Evolutionary conservation across 2,113 vertebrate species (phyloP), one percentile per base, ranked within the genome.

Genomic region (Indicator maculatus): DNA sequence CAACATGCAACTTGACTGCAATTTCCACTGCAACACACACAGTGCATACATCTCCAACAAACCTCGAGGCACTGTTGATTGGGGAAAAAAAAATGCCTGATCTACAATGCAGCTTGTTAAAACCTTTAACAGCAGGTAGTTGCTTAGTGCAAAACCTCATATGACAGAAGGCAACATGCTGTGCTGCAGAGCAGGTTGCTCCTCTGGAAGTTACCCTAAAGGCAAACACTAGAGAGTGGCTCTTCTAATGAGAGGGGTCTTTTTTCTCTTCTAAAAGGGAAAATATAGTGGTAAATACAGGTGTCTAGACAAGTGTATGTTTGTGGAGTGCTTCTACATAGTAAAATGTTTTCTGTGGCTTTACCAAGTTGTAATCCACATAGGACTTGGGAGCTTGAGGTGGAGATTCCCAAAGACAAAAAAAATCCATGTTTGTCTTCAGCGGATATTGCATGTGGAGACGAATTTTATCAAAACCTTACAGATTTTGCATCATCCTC

Each of bases 381-480:
- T 3, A 72, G 38, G 12, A 38, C 28, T 82, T 13, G 4, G 18
- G 12, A 87, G 15, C 6, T 58, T 78, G 33, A 67, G 83, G 70
- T 60, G 53, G 47, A 86, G 69, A 78, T 41, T 20, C 30, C 20
- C 45, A 66, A 71, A 67, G 38, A 33, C 6, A 2, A 77, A 90
- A 55, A 52, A 9, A 5, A 13, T 3, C 18, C 0, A 0, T 3
- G 2, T 58, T 85, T 77, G 30, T 81, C 26, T 81, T 86, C 14
- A 41, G 12, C 74, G 27, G 15, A 8, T 83, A 55, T 76, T 83
- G 41, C 50, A 44, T 9, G 31, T 45, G 38, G 15, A 67, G 12
- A 65, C 28, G 74, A 20, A 16, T 77, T 86, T 75, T 28, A 64
- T 73, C 31, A 59, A 61, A 80, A 6, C 23, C 30, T 84, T 74